Percentiles rank a stretch among this genome's conserved stretches.
Conservation (phyloP, 92 coral and sea anemone species). For the Scolanthus callimorphus region DNA sequence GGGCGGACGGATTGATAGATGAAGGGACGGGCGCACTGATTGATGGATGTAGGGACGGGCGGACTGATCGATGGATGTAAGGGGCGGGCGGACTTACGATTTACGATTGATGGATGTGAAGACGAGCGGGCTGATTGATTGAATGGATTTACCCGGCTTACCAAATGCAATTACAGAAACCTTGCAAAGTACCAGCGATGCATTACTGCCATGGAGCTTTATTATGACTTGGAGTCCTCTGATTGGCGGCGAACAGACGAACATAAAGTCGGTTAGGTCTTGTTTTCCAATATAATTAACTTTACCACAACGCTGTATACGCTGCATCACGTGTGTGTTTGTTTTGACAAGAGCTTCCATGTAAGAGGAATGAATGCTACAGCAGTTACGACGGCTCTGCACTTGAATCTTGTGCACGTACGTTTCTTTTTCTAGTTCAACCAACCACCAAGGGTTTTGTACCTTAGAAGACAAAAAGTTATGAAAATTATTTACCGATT, state of each 20-base stretch:
- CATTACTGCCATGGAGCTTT: conserved; percentile 7
- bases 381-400: background rate
- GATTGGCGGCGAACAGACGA: conserved; percentile 34
- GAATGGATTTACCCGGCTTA: too few relatives aligned
- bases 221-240: conserved; percentile 19
- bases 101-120: too few relatives aligned
- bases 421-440: conserved; percentile 7
- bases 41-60: too few relatives aligned
- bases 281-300: too few relatives aligned
- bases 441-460: conserved; percentile 11
- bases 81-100: too few relatives aligned
- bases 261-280: too few relatives aligned
- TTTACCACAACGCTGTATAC: background rate
- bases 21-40: too few relatives aligned
- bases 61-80: too few relatives aligned
- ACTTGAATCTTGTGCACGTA: conserved; percentile 13
- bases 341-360: background rate
- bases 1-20: too few relatives aligned
- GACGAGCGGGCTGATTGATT: too few relatives aligned
- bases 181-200: background rate
- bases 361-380: background rate
- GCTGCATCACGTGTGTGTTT: too few relatives aligned
- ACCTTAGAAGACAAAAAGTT: conserved; percentile 13
- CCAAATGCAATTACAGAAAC: conserved; percentile 25
- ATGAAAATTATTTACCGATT: too few relatives aligned